Evolutionary conservation across 2,888 invertebrate species (phyloP).

Genomic region (Macrophya annulata): DNA sequence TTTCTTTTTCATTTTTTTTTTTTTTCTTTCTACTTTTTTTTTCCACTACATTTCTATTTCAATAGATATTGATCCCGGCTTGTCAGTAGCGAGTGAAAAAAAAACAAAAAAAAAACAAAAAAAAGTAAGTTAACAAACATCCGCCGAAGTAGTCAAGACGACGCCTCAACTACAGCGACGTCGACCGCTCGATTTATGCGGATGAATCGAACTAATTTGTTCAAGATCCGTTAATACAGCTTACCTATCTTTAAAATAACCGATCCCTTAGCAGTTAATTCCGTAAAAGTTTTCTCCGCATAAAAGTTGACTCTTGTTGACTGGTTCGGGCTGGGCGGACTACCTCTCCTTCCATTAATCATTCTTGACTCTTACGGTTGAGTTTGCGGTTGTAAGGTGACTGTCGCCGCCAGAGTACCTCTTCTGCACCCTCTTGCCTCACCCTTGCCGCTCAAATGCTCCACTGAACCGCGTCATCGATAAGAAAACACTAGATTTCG

Average conservation of each 20-base stretch:
- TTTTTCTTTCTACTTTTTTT: background rate
- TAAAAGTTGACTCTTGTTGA: constrained; percentile 68
- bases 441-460: constrained; percentile 61
- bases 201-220: constrained; percentile 21
- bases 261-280: constrained; percentile 20
- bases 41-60: constrained; percentile 19
- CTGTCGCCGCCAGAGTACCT: constrained; percentile 58
- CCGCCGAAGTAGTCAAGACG: background rate
- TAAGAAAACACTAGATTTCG: constrained; percentile 63
- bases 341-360: constrained; percentile 66
- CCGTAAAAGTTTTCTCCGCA: constrained; percentile 15
- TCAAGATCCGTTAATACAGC: background rate
- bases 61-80: constrained; percentile 23
- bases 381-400: constrained; percentile 64
- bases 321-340: constrained; percentile 62
- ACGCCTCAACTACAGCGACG: background rate
- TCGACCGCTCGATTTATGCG: background rate
- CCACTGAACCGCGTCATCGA: constrained; percentile 67
- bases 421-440: background rate
- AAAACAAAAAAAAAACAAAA: background rate
- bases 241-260: background rate
- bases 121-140: constrained; percentile 14
- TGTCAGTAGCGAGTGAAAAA: background rate
- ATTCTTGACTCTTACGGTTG: constrained; percentile 64
- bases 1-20: background rate